Evolutionary conservation across 2,888 invertebrate genomes (phyloP), one percentile per base, ranked within the genome.

Genomic region (Microplitis deprimator): DNA sequence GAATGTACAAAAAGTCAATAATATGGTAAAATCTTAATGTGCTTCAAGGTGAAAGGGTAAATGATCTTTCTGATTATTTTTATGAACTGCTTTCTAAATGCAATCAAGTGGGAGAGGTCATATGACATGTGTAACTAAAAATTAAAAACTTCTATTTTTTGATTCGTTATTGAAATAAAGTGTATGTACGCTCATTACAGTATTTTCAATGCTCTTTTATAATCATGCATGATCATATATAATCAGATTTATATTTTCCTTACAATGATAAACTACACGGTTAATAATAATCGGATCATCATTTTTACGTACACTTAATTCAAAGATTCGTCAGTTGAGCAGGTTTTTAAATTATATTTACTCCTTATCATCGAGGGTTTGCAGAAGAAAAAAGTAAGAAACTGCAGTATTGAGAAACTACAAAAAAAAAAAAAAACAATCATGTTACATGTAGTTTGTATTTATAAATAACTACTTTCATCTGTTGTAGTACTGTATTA

Each of bases 301-400:
- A 29, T 29, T 29, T 29, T 29, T 29, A 4, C 0, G 29, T 4
- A 29, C 3, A 29, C 29, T 29, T 3, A 29, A 29, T 29, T 29
- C 29, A 29, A 29, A 29, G 29, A 29, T 29, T 29, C 29, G 29
- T 29, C 29, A 29, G 29, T 29, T 29, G 29, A 3, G 50, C 13
- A 8, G 50, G 5, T 50, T 50, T 50, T 50, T 50, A 50, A 50
- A 50, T 50, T 5, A 50, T 10, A 50, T 13, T 50, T 50, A 50
- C 3, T 50, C 50, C 1, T 69, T 20, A 41, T 75, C 67, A 7
- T 81, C 78, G 40, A 80, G 39, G 5, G 81, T 75, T 74, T 75
- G 69, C 10, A 81, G 68, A 17, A 81, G 40, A 68, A 79, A 79
- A 75, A 79, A 81, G 62, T 81, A 81, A 8, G 80, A 81, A 39